phyloP scores from a whole-genome alignment of 64 coral and sea anemone species.

The Montipora sp. region DNA sequence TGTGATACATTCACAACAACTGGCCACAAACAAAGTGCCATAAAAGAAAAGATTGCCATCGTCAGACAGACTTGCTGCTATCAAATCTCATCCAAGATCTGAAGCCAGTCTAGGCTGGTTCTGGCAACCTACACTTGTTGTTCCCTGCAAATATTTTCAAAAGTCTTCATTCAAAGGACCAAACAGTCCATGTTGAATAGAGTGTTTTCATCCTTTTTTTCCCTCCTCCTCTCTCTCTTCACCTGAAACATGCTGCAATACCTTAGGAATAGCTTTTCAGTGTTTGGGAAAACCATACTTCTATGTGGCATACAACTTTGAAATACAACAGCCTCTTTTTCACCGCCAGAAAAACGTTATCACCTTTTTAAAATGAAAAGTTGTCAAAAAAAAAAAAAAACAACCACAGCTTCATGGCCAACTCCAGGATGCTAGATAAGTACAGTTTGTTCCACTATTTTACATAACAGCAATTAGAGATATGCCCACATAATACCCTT shows the following conservation, averaged over 20 bases:
- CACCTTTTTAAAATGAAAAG: too few species aligned
- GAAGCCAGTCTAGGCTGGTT: conserved; percentile 34
- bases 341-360: too few species aligned
- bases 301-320: background rate
- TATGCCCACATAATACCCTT: too few species aligned
- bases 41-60: background rate
- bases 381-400: background rate
- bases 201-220: too few species aligned
- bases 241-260: background rate
- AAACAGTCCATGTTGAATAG: too few species aligned
- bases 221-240: background rate
- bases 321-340: background rate
- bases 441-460: too few species aligned
- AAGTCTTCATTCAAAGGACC: too few species aligned
- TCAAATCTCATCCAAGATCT: conserved; percentile 4
- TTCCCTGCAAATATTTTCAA: background rate
- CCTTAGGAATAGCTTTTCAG: background rate
- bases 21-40: background rate
- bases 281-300: background rate
- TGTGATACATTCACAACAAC: background rate
- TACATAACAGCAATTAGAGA: too few species aligned
- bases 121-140: background rate
- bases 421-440: too few species aligned
- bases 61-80: conserved; percentile 13
- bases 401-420: background rate